Conservation (phyloP, 2,797 vertebrate species). For the Nyctibius grandis region DNA sequence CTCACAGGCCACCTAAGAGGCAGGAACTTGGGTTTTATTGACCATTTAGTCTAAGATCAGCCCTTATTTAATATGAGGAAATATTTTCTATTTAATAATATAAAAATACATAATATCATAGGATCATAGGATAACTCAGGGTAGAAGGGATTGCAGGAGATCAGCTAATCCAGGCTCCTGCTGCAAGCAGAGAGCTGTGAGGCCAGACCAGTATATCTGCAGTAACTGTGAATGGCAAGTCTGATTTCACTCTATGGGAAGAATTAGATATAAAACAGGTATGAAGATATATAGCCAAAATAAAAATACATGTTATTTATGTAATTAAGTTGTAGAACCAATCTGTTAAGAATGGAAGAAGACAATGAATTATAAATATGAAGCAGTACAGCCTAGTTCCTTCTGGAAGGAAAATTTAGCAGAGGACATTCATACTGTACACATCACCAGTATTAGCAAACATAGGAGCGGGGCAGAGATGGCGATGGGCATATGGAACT, state of each 20-base stretch:
- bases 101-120: not conserved
- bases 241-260: not conserved
- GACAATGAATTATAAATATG: not conserved
- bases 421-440: not conserved
- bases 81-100: not conserved
- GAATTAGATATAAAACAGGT: not conserved
- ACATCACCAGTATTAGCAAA: not conserved
- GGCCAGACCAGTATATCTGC: not conserved
- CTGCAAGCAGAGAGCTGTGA: not conserved
- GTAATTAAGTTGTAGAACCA: not conserved
- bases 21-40: not conserved
- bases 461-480: not conserved
- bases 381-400: not conserved
- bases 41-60: not conserved
- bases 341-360: not conserved
- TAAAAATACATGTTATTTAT: not conserved
- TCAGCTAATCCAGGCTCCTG: not conserved
- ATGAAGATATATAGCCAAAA: not conserved
- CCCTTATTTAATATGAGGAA: not conserved
- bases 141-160: not conserved
- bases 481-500: rapidly evolving
- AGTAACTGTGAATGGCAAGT: not conserved
- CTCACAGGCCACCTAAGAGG: not conserved
- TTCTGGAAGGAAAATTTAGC: not conserved
- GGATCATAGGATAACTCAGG: no score